These are phyloP conservation scores for Macrocentrus cingulum DNA, from an alignment of 1,140 invertebrate genomes.

Conservation along the genomic window DNA sequence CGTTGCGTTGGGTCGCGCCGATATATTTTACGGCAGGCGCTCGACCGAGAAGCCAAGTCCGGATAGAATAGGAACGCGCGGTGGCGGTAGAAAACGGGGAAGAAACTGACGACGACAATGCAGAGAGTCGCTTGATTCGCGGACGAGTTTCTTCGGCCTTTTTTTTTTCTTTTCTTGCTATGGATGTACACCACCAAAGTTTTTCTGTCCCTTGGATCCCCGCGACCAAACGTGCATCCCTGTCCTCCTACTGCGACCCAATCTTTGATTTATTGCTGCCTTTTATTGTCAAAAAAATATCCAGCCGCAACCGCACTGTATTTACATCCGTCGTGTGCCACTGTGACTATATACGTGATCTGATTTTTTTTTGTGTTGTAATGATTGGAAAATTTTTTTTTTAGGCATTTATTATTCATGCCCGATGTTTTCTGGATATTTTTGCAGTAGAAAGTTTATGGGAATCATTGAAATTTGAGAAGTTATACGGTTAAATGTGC, in stretches of 20 bases:
- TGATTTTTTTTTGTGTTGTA: neutral
- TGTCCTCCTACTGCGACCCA: conserved; percentile 11
- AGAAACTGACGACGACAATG: neutral
- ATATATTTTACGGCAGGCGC: conserved; percentile 29
- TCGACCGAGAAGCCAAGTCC: conserved; percentile 25
- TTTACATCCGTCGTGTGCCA: conserved; percentile 11
- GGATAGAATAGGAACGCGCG: neutral
- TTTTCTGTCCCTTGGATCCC: neutral
- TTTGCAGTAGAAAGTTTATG: too few relatives aligned
- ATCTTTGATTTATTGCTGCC: conserved; percentile 8
- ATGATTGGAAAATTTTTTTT: neutral
- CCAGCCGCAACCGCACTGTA: too few relatives aligned
- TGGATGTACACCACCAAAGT: neutral
- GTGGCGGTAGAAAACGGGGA: neutral
- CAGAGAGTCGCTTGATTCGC: conserved; percentile 25
- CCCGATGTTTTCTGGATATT: too few relatives aligned
- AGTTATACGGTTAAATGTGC: too few relatives aligned
- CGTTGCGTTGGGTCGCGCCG: conserved; percentile 9
- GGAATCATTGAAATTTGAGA: too few relatives aligned
- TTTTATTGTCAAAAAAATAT: conserved; percentile 8
- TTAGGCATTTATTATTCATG: too few relatives aligned
- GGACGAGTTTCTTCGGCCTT: conserved; percentile 24
- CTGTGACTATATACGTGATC: neutral
- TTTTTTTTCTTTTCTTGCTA: neutral
- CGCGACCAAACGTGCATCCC: conserved; percentile 6